phyloP scores from a whole-genome alignment of 1,140 invertebrate species.

The Dendrolimus punctatus region DNA sequence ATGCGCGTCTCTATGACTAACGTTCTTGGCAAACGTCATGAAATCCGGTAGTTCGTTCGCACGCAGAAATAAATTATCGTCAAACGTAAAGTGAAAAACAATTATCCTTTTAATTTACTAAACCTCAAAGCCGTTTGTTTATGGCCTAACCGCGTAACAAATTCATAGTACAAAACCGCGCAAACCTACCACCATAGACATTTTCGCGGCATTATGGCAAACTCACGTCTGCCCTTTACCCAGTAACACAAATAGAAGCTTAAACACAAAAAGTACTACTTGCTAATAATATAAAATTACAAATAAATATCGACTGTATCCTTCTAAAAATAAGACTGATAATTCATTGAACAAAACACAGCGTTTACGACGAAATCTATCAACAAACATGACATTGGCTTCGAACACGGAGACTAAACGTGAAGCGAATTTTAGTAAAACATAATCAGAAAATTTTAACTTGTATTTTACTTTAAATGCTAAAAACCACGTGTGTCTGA shows the following conservation, averaged over 20 bases:
- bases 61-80: too few relatives aligned
- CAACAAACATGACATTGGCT: conserved; percentile 58
- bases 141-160: conserved; percentile 19
- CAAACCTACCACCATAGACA: conserved; percentile 7
- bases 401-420: conserved; percentile 42
- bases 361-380: conserved; percentile 30
- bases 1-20: too few relatives aligned
- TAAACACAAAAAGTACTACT: conserved; percentile 33
- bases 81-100: too few relatives aligned
- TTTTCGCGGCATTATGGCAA: conserved; percentile 17
- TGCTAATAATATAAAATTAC: conserved; percentile 13
- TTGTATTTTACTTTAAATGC: too few relatives aligned
- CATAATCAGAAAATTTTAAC: too few relatives aligned
- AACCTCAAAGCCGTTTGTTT: conserved; percentile 10
- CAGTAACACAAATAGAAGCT: conserved; percentile 52
- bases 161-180: conserved; percentile 20
- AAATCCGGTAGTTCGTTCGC: too few relatives aligned
- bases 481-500: too few relatives aligned
- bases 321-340: conserved; percentile 1
- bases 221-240: conserved; percentile 57
- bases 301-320: conserved; percentile 12
- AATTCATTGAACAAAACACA: conserved; percentile 16
- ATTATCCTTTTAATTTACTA: too few relatives aligned
- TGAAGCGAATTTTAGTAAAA: conserved; percentile 43
- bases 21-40: too few relatives aligned